Conservation (phyloP, 1,140 invertebrate species). For the Stegodyphus mimosarum region DNA sequence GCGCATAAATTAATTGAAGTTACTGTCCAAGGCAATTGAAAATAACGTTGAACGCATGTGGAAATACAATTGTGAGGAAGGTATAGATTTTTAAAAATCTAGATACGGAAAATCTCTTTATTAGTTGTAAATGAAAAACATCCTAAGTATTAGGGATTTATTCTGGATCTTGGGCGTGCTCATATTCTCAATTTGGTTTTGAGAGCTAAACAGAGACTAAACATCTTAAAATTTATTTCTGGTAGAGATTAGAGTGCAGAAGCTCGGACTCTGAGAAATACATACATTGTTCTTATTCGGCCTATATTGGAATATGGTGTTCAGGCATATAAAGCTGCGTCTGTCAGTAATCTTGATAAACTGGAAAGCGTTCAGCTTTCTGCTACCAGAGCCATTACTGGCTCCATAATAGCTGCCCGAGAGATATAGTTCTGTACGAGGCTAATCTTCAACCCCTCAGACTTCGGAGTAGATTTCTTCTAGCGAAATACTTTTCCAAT, state of each 20-base stretch:
- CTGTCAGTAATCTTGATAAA: neutral
- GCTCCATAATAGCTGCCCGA: neutral
- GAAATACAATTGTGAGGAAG: too few relatives aligned
- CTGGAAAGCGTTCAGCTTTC: neutral
- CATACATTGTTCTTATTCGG: neutral
- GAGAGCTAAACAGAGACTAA: neutral
- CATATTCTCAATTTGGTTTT: neutral
- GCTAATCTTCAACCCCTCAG: neutral
- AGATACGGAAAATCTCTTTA: too few relatives aligned
- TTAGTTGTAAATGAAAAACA: too few relatives aligned
- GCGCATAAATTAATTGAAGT: too few relatives aligned
- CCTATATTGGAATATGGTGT: neutral
- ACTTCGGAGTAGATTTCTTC: neutral
- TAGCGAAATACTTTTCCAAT: neutral
- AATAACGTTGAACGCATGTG: too few relatives aligned
- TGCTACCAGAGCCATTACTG: neutral
- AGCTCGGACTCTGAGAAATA: neutral
- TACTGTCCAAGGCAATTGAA: too few relatives aligned
- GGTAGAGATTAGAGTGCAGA: neutral
- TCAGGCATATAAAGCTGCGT: neutral
- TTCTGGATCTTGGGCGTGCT: neutral
- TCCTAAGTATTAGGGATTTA: neutral
- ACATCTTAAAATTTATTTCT: conserved; percentile 11
- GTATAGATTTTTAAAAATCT: too few relatives aligned
- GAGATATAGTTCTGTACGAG: neutral